Evolutionary conservation across 1,140 invertebrate species (phyloP).

Genomic region (Heterodera schachtii): DNA sequence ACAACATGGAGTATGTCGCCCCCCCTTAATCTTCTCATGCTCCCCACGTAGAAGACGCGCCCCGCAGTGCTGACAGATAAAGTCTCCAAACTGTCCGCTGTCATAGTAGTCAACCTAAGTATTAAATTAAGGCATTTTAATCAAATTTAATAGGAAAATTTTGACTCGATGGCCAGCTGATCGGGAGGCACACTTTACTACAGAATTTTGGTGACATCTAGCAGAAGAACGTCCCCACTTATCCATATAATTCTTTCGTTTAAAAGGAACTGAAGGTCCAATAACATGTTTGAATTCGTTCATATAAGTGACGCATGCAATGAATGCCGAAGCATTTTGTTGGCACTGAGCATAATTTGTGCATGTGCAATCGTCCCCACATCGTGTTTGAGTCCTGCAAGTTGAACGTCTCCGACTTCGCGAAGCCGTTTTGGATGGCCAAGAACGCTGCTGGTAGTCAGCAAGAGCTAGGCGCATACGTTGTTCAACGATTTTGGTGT

Average conservation of each 20-base stretch:
- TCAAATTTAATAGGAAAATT: background rate
- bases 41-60: background rate
- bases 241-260: fast-evolving
- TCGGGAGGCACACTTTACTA: background rate
- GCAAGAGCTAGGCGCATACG: no score
- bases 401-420: background rate
- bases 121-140: background rate
- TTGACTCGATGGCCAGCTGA: background rate
- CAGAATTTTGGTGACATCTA: background rate
- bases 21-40: background rate
- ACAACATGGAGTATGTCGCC: background rate
- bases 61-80: background rate
- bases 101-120: background rate
- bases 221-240: background rate
- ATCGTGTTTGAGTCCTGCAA: background rate
- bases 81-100: conserved; percentile 1
- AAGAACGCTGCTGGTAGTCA: background rate
- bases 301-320: background rate
- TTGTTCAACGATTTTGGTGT: no score
- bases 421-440: background rate
- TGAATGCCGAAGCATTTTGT: background rate
- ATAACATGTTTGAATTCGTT: background rate
- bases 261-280: background rate
- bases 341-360: background rate
- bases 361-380: background rate